A percentile compares a stretch with the other conserved stretches of the same genome.
Evolutionary conservation across 2,888 invertebrate genomes (phyloP).

Genomic region (Cremastinae sp.): DNA sequence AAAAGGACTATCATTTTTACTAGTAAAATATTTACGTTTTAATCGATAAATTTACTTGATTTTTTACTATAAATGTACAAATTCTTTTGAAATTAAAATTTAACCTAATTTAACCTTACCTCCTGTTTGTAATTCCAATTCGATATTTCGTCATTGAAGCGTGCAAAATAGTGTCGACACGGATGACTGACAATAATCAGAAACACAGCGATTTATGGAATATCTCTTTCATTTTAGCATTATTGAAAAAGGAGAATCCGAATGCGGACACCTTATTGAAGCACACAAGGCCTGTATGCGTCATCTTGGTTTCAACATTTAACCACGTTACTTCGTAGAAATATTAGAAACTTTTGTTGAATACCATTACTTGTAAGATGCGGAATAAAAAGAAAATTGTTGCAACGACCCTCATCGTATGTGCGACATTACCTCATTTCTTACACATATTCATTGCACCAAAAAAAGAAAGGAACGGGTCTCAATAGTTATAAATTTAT

Average conservation of each 20-base stretch:
- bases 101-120: too few species aligned
- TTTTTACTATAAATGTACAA: too few species aligned
- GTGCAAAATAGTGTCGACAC: neutral
- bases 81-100: too few species aligned
- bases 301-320: conserved; percentile 97
- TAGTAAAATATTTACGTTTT: too few species aligned
- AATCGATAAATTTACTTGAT: too few species aligned
- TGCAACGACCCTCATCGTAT: neutral
- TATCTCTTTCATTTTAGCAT: conserved; percentile 85
- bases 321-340: conserved; percentile 74
- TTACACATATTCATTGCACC: neutral
- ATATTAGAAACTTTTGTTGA: conserved; percentile 31
- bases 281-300: conserved; percentile 99
- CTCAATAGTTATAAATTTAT: too few species aligned
- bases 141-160: neutral
- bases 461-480: neutral
- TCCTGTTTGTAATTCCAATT: neutral
- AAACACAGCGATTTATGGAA: conserved; percentile 9
- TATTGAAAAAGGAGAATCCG: conserved; percentile 94
- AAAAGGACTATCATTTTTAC: too few species aligned
- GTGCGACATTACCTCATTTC: conserved; percentile 38
- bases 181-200: too few species aligned
- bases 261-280: conserved; percentile 94
- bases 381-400: conserved; percentile 8
- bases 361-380: conserved; percentile 27